Base-by-base conservation (phyloP, 2,888 invertebrate species). In the Rhogogaster chlorosoma region DNA sequence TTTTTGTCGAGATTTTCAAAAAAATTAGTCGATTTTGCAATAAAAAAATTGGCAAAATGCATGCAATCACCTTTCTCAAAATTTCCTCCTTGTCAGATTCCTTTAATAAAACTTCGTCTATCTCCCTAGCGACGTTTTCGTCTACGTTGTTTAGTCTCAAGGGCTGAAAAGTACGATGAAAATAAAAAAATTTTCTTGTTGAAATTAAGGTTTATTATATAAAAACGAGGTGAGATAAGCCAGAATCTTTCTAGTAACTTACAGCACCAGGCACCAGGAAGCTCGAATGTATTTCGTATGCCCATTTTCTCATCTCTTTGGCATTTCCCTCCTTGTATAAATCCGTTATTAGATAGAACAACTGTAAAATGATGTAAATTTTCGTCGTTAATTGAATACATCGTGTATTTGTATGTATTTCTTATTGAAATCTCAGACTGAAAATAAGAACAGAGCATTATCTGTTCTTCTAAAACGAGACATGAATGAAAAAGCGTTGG, bases 221-320 rank as follows among this genome's bases (percentile, higher is more conserved):
- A 22, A 10, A 57, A 53, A 71, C 1, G 57, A 82, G 64, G 9
- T 61, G 36, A 71, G 77, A 32, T 26, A 67, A 73, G 82, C 29
- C 12, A 15, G 9, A 29, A 61, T 10, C 38, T 53, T 12, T 53
- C 38, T 36, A 67, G 53, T 86, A 89, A 95, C 95, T 95, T 93
- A 97, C 97, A 89, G 98, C 98, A 91, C 97, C 96, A 86, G 98
- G 98, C 91, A 98, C 97, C 86, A 98, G 94, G 95, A 99, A 99
- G 91, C 98, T 98, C 88, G 99, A 99, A 94, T 99, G 98, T 92
- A 99, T 98, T 95, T 99, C 99, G 94, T 99, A 99, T 4, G 99
- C 99, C 99, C 99, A 99, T 93, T 99, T 98, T 84, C 98, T 96
- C 96, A 99, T 97, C 91, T 99, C 99, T 94, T 98, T 97, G 84